Evolutionary conservation across 2,888 invertebrate genomes (phyloP).

Genomic region (Eledona agricola): DNA sequence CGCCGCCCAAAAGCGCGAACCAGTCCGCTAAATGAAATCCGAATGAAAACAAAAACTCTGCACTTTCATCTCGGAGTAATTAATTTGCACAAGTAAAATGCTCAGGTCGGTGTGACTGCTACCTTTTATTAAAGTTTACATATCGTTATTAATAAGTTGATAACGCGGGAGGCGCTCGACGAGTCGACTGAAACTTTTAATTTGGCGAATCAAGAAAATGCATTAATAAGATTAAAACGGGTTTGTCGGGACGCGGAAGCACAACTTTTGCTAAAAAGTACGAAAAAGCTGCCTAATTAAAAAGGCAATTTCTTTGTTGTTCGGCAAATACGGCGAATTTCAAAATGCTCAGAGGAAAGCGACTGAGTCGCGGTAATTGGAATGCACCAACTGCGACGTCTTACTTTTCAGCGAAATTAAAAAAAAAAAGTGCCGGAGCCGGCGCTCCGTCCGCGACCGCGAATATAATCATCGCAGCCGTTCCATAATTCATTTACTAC

Average conservation of each 20-base stretch:
- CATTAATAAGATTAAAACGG: constrained; percentile 32
- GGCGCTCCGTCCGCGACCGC: too few species aligned
- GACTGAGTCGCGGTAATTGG: too few species aligned
- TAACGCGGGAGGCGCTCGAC: constrained; percentile 11
- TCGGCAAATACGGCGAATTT: not conserved
- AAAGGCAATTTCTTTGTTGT: constrained; percentile 13
- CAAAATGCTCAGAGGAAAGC: not conserved
- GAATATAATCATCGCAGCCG: too few species aligned
- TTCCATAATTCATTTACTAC: too few species aligned
- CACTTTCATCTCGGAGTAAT: constrained; percentile 35
- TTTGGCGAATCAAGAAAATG: constrained; percentile 30
- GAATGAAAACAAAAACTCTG: constrained; percentile 40
- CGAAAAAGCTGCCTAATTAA: constrained; percentile 21
- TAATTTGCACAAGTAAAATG: constrained; percentile 42
- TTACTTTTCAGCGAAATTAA: too few species aligned
- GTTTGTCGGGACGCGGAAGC: constrained; percentile 3
- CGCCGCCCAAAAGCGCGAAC: too few species aligned
- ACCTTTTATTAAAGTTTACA: constrained; percentile 41
- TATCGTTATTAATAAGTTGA: constrained; percentile 41
- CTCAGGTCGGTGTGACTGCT: constrained; percentile 22
- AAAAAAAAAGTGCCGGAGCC: too few species aligned
- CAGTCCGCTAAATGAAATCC: constrained; percentile 30
- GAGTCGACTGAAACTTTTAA: constrained; percentile 24
- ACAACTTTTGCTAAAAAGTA: constrained; percentile 18
- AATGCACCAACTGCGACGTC: too few species aligned